These are phyloP conservation scores for Melieria crassipennis DNA, from an alignment of 2,888 invertebrate species.

Conservation along the genomic window DNA sequence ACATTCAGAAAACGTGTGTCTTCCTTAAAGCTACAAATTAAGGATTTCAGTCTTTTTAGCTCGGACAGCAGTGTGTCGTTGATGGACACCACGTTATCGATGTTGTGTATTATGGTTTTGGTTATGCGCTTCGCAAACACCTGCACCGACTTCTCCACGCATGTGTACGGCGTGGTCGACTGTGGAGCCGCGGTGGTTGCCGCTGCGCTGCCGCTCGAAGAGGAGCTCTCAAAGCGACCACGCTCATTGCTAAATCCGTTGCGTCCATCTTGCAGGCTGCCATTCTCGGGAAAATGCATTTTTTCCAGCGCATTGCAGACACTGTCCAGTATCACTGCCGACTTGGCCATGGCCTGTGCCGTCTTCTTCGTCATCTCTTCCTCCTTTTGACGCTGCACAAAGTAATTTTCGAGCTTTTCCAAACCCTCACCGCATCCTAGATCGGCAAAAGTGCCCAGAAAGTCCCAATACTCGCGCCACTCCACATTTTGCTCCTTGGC, in stretches of 20 bases:
- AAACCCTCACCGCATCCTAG: slow-evolving; percentile 80
- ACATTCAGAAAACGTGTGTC: slow-evolving; percentile 73
- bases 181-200: slow-evolving; percentile 47
- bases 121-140: slow-evolving; percentile 78
- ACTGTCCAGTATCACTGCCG: slow-evolving; percentile 44
- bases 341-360: slow-evolving; percentile 31
- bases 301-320: slow-evolving; percentile 50
- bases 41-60: slow-evolving; percentile 75
- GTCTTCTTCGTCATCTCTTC: slow-evolving; percentile 41
- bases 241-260: slow-evolving; percentile 34
- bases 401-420: slow-evolving; percentile 76
- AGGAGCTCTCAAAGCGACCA: slow-evolving; percentile 29
- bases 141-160: slow-evolving; percentile 71
- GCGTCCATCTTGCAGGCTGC: slow-evolving; percentile 19
- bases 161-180: slow-evolving; percentile 66
- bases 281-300: slow-evolving; percentile 39
- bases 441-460: slow-evolving; percentile 84
- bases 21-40: slow-evolving; percentile 76
- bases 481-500: slow-evolving; percentile 78
- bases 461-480: slow-evolving; percentile 96
- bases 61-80: slow-evolving; percentile 73
- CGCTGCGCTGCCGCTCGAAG: not conserved
- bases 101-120: slow-evolving; percentile 71
- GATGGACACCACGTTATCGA: slow-evolving; percentile 69
- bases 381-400: slow-evolving; percentile 60